These are phyloP conservation scores for Apis florea DNA, from an alignment of 1,140 invertebrate genomes.

Conservation along the genomic window DNA sequence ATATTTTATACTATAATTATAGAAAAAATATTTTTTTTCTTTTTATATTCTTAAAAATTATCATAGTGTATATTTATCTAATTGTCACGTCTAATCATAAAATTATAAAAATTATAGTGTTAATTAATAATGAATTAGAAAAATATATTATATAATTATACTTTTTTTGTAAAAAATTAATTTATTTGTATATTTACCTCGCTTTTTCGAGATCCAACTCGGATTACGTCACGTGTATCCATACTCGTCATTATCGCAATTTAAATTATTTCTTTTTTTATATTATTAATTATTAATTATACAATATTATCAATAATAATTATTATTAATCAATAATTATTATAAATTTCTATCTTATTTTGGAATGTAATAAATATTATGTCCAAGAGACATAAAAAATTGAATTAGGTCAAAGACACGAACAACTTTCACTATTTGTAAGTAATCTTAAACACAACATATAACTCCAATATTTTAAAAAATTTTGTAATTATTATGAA, in stretches of 20 bases:
- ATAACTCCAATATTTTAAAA: neutral
- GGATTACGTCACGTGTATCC: constrained; percentile 77
- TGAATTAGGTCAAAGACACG: constrained; percentile 53
- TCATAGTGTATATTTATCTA: neutral
- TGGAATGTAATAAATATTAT: constrained; percentile 55
- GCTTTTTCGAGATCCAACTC: constrained; percentile 85
- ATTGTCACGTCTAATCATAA: constrained; percentile 14
- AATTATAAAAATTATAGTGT: constrained; percentile 38
- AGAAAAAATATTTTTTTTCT: neutral
- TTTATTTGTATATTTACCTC: constrained; percentile 79
- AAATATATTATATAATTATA: neutral
- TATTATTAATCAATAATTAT: constrained; percentile 2
- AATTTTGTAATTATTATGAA: neutral
- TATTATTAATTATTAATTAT: neutral
- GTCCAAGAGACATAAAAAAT: neutral
- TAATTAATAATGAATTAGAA: constrained; percentile 36
- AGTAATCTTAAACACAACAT: constrained; percentile 7
- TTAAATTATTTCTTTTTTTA: constrained; percentile 23
- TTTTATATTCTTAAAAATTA: neutral
- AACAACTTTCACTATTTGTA: constrained; percentile 55
- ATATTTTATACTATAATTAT: neutral
- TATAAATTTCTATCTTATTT: constrained; percentile 9
- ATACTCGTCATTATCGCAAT: constrained; percentile 41
- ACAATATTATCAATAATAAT: constrained; percentile 9
- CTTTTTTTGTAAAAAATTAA: constrained; percentile 7